phyloP scores from a whole-genome alignment of 2,113 vertebrate genomes.

The Choloepus hoffmanni region DNA sequence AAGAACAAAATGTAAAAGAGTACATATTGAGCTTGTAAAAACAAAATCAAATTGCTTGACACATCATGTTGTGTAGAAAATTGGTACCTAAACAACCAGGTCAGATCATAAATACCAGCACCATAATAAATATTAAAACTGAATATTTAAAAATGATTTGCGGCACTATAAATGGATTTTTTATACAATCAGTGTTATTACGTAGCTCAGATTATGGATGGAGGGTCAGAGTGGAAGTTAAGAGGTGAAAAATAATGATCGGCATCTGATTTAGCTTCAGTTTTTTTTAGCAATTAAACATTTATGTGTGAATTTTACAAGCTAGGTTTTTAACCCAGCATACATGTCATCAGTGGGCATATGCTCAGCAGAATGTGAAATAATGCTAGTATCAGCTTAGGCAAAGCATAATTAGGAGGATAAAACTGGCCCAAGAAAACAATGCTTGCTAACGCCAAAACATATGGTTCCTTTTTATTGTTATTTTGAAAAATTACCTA shows the following conservation, averaged over 20 bases:
- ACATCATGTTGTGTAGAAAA: neutral
- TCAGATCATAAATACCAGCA: neutral
- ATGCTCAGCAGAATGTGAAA: neutral
- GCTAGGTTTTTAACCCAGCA: neutral
- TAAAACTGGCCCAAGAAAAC: slow-evolving; percentile 16
- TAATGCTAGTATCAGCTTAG: neutral
- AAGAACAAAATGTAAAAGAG: slow-evolving; percentile 8
- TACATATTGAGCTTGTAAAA: slow-evolving; percentile 30
- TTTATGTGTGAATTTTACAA: neutral
- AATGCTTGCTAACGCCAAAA: slow-evolving; percentile 19
- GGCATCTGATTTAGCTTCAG: neutral
- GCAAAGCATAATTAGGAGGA: slow-evolving; percentile 2
- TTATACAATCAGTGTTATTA: neutral
- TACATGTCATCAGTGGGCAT: neutral
- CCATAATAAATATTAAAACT: slow-evolving; percentile 9
- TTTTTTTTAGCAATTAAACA: slow-evolving; percentile 24
- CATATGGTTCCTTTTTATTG: neutral
- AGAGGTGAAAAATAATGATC: slow-evolving; percentile 1
- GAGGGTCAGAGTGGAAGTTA: neutral
- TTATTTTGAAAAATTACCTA: slow-evolving; percentile 25
- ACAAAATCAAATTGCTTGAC: slow-evolving; percentile 51
- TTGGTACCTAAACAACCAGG: neutral
- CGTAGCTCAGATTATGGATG: neutral
- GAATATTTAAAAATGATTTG: slow-evolving; percentile 9
- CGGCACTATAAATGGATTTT: neutral